Percentiles rank a stretch among this genome's conserved stretches.
Conservation (phyloP, 2,797 vertebrate genomes). For the Danio aesculapii region DNA sequence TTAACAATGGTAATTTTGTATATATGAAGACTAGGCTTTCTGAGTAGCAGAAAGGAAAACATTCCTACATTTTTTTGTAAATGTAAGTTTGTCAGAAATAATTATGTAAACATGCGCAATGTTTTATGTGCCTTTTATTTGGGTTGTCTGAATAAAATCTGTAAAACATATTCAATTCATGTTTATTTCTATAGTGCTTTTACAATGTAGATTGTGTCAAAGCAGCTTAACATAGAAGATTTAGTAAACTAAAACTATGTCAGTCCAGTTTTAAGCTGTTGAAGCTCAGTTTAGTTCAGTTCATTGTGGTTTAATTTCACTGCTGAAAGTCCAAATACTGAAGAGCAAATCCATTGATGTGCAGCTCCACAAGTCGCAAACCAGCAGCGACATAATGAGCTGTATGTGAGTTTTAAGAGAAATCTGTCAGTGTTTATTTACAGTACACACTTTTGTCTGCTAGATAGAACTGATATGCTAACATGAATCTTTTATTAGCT, state of each 20-base stretch:
- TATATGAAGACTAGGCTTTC: conserved; percentile 98
- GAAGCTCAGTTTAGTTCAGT: no score
- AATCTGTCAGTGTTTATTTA: neutral
- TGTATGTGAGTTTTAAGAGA: conserved; percentile 47
- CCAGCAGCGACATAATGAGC: neutral
- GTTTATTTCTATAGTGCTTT: neutral
- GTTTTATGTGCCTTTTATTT: conserved; percentile 99
- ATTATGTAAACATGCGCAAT: conserved; percentile 99
- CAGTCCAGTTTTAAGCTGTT: no score
- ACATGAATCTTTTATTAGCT: neutral
- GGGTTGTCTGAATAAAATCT: conserved; percentile 99
- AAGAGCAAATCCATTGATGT: no score
- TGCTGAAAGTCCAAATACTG: no score
- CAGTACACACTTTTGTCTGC: neutral
- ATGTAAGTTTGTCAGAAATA: conserved; percentile 99
- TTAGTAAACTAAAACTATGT: no score
- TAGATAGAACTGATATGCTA: neutral
- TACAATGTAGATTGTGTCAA: no score
- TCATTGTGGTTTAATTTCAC: no score
- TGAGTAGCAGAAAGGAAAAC: conserved; percentile 98
- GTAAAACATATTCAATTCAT: conserved; percentile 64
- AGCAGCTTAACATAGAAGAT: no score
- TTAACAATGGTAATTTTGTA: conserved; percentile 99
- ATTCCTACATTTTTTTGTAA: conserved; percentile 97
- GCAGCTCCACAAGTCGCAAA: no score